These are phyloP conservation scores for Leptodactylus fuscus DNA, from an alignment of 2,113 vertebrate genomes.

Conservation along the genomic window DNA sequence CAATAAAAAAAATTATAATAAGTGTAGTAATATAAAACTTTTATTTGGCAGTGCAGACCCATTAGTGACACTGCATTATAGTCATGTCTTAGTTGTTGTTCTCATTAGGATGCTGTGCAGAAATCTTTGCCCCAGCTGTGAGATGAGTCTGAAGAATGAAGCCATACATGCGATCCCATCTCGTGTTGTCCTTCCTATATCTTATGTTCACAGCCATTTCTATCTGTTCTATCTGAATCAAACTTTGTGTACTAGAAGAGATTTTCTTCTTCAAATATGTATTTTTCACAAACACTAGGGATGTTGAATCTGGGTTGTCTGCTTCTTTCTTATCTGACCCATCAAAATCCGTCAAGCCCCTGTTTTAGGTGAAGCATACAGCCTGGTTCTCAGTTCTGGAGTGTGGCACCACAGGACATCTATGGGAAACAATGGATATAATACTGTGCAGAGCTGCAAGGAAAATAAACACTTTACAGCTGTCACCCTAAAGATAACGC, in stretches of 20 bases:
- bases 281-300: background rate
- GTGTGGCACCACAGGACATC: background rate
- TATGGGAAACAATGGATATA: too few relatives aligned
- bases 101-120: too few relatives aligned
- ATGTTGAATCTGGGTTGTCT: background rate
- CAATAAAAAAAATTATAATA: too few relatives aligned
- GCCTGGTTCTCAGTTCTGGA: background rate
- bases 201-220: too few relatives aligned
- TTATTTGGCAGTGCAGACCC: too few relatives aligned
- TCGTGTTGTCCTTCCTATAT: too few relatives aligned
- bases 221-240: background rate
- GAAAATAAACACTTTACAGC: background rate
- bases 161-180: too few relatives aligned
- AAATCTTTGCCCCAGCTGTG: too few relatives aligned
- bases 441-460: background rate
- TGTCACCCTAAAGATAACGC: background rate
- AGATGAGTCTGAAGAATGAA: too few relatives aligned
- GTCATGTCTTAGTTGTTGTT: too few relatives aligned
- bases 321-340: background rate
- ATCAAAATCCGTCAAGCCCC: background rate
- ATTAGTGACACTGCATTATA: too few relatives aligned
- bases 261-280: background rate
- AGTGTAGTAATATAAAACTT: too few relatives aligned
- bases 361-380: background rate
- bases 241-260: background rate